These are phyloP conservation scores for Craseonycteris thonglongyai DNA, from an alignment of 2,113 vertebrate genomes.

Conservation along the genomic window DNA sequence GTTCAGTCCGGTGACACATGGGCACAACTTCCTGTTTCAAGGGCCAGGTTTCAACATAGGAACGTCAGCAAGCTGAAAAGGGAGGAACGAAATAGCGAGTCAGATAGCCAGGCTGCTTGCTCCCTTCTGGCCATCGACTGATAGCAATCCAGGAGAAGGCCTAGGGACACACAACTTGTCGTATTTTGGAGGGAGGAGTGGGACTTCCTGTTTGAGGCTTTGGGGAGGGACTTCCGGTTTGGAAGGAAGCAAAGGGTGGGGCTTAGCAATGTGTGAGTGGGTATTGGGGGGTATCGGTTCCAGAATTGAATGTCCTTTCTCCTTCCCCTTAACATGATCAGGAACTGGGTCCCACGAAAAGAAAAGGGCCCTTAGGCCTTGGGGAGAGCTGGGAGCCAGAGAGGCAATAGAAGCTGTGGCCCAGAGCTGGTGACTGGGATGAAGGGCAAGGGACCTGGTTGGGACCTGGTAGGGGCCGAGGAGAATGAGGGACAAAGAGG, in stretches of 20 bases:
- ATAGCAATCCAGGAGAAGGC: not conserved
- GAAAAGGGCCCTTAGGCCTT: not conserved
- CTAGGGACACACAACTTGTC: not conserved
- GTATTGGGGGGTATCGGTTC: not conserved
- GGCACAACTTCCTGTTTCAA: conserved; percentile 41
- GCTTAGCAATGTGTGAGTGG: not conserved
- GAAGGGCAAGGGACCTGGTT: not conserved
- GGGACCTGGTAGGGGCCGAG: not conserved
- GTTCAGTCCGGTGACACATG: not conserved
- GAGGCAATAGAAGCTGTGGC: not conserved
- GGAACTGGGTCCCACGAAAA: not conserved
- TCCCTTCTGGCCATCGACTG: not conserved
- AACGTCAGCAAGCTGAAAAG: conserved; percentile 11
- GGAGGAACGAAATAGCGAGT: not conserved
- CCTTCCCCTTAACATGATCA: not conserved
- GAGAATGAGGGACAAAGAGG: not conserved
- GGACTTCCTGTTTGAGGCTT: conserved; percentile 38
- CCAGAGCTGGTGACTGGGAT: not conserved
- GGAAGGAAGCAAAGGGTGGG: not conserved
- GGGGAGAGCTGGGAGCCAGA: not conserved
- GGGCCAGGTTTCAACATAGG: conserved; percentile 45
- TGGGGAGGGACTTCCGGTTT: conserved; percentile 57
- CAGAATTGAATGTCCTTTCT: not conserved
- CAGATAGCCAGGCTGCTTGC: not conserved
- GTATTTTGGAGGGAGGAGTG: conserved; percentile 40